Percentiles rank a stretch among this genome's conserved stretches.
phyloP scores from a whole-genome alignment of 2,888 invertebrate species.

The Lepidocyrtoides sp. region DNA sequence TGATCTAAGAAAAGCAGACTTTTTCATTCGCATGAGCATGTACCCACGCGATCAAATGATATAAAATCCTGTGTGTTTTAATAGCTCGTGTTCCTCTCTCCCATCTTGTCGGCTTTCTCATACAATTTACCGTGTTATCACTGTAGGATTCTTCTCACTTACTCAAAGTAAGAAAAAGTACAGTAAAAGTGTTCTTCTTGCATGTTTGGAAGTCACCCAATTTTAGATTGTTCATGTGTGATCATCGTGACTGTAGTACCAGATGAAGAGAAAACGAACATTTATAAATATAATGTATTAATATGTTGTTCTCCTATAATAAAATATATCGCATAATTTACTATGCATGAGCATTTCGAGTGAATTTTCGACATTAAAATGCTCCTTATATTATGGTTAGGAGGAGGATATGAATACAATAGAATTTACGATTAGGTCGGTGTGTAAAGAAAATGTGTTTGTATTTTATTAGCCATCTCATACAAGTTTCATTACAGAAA shows the following conservation, averaged over 20 bases:
- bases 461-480: not conserved
- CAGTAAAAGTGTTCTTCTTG: not conserved
- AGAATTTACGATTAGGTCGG: too few species aligned
- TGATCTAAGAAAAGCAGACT: conserved; percentile 56
- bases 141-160: conserved; percentile 20
- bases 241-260: conserved; percentile 55
- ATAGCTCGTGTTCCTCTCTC: not conserved
- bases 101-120: not conserved
- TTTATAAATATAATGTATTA: too few species aligned
- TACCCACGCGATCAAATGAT: not conserved
- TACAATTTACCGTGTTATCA: conserved; percentile 6
- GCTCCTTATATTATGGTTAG: not conserved
- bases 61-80: too few species aligned
- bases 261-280: conserved; percentile 32
- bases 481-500: not conserved
- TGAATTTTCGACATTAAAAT: too few species aligned
- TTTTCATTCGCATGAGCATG: not conserved
- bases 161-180: not conserved
- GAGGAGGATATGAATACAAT: too few species aligned
- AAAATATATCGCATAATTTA: conserved; percentile 57
- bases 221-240: conserved; percentile 66
- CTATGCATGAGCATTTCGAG: conserved; percentile 15
- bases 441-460: not conserved
- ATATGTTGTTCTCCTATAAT: conserved; percentile 38
- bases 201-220: conserved; percentile 62